A percentile compares a stretch with the other conserved stretches of the same genome.
Evolutionary conservation across 2,888 invertebrate species (phyloP).

Genomic region (Gymnosoma rotundatum): DNA sequence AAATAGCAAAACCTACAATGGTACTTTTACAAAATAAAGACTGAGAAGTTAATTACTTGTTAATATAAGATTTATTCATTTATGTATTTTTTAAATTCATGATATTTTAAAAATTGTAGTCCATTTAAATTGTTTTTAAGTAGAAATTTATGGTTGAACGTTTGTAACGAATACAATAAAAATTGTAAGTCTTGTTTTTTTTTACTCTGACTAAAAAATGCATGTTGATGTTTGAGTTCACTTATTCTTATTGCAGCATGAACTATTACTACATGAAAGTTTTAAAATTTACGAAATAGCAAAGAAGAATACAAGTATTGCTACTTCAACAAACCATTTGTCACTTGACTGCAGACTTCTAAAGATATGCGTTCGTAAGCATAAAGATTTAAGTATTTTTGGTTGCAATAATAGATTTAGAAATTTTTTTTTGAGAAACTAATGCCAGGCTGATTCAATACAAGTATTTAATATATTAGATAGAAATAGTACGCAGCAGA

Average conservation of each 20-base stretch:
- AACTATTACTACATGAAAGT: constrained; percentile 28
- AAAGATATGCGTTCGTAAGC: not conserved
- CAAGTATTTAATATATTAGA: too few relatives aligned
- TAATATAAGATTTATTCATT: too few relatives aligned
- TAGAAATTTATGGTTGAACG: constrained; percentile 1
- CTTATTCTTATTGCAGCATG: constrained; percentile 47
- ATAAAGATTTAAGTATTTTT: not conserved
- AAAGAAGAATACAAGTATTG: constrained; percentile 9
- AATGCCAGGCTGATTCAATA: too few relatives aligned
- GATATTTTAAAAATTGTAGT: constrained; percentile 7
- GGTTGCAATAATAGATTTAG: not conserved
- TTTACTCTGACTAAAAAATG: constrained; percentile 36
- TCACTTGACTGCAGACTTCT: constrained; percentile 37
- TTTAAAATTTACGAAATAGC: not conserved
- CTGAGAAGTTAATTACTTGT: too few relatives aligned
- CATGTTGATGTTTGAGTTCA: constrained; percentile 51
- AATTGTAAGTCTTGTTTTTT: not conserved
- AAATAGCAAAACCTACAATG: too few relatives aligned
- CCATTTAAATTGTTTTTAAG: constrained; percentile 19
- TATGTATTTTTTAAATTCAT: too few relatives aligned
- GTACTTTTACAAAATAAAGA: too few relatives aligned
- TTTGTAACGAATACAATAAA: not conserved
- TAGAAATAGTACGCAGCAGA: too few relatives aligned
- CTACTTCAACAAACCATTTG: constrained; percentile 30
- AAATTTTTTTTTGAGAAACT: too few relatives aligned